Evolutionary conservation across 2,113 vertebrate genomes (phyloP).

Genomic region (Strix uralensis): DNA sequence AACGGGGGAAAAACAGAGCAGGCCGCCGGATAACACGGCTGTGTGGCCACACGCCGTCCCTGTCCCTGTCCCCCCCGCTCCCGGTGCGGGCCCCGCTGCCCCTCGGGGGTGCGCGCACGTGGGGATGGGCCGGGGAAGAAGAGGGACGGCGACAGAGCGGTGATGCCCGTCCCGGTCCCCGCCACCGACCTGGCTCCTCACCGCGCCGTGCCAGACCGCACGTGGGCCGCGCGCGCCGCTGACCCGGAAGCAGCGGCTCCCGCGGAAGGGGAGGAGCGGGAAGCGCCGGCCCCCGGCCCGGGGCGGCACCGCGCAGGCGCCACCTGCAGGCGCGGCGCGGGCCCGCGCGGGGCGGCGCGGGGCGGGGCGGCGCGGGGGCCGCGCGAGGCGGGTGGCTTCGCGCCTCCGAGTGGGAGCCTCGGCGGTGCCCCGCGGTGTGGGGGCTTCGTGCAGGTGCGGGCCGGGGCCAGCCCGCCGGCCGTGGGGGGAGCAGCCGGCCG

Average conservation of each 20-base stretch:
- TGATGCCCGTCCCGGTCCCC: neutral
- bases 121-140: neutral
- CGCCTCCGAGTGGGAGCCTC: too few relatives aligned
- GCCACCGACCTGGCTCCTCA: neutral
- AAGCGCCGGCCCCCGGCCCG: too few relatives aligned
- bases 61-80: neutral
- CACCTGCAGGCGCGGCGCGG: neutral
- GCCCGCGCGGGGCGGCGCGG: too few relatives aligned
- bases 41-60: rapidly evolving
- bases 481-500: rapidly evolving
- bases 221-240: conserved; percentile 14
- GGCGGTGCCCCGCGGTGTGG: neutral
- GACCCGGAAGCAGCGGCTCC: neutral
- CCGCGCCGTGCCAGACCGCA: neutral
- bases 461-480: neutral
- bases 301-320: neutral
- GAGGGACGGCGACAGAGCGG: neutral
- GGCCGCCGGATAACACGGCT: neutral
- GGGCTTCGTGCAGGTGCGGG: neutral
- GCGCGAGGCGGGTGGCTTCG: too few relatives aligned
- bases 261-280: neutral
- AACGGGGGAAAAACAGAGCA: rapidly evolving
- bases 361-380: too few relatives aligned
- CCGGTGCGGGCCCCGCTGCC: neutral
- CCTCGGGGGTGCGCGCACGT: rapidly evolving